A percentile compares a stretch with the other conserved stretches of the same genome.
These are phyloP conservation scores for Dinoponera quadriceps DNA, from an alignment of 1,140 invertebrate species.

Conservation along the genomic window DNA sequence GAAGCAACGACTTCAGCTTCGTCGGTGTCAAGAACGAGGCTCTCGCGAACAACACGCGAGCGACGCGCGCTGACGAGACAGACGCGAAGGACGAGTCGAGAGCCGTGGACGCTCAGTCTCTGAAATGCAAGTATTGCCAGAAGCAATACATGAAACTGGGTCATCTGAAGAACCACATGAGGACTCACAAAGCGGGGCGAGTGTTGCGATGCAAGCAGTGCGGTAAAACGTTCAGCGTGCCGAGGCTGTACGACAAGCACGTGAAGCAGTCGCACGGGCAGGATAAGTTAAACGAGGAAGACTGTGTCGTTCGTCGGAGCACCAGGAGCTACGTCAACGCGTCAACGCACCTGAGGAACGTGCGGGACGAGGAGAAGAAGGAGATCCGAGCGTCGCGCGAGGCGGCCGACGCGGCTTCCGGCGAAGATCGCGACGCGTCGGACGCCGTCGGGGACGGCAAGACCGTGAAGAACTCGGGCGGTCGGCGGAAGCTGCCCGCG, in stretches of 20 bases:
- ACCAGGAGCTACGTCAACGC: slow-evolving; percentile 13
- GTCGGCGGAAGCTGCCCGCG: background rate
- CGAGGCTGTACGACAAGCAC: slow-evolving; percentile 73
- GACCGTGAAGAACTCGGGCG: background rate
- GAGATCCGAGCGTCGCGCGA: background rate
- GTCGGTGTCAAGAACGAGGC: slow-evolving; percentile 62
- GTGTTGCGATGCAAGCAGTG: slow-evolving; percentile 73
- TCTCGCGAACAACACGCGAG: slow-evolving; percentile 2
- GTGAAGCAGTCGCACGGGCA: slow-evolving; percentile 67
- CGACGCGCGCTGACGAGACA: slow-evolving; percentile 36
- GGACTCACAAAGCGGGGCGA: slow-evolving; percentile 58
- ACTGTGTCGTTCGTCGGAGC: background rate
- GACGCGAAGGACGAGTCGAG: slow-evolving; percentile 13
- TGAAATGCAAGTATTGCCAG: slow-evolving; percentile 75
- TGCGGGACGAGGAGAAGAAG: background rate
- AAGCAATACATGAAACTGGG: slow-evolving; percentile 74
- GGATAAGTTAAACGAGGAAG: slow-evolving; percentile 1
- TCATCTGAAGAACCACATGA: slow-evolving; percentile 76
- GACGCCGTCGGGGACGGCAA: slow-evolving; percentile 1
- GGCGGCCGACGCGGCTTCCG: too few relatives aligned
- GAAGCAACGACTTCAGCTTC: slow-evolving; percentile 60
- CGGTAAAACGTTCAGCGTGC: slow-evolving; percentile 69
- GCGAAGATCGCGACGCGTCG: background rate
- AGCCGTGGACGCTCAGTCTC: slow-evolving; percentile 21
- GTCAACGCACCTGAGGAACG: background rate